Evolutionary conservation across 2,888 invertebrate species (phyloP), one percentile per base, ranked within the genome.

Genomic region (Emmelina monodactyla): DNA sequence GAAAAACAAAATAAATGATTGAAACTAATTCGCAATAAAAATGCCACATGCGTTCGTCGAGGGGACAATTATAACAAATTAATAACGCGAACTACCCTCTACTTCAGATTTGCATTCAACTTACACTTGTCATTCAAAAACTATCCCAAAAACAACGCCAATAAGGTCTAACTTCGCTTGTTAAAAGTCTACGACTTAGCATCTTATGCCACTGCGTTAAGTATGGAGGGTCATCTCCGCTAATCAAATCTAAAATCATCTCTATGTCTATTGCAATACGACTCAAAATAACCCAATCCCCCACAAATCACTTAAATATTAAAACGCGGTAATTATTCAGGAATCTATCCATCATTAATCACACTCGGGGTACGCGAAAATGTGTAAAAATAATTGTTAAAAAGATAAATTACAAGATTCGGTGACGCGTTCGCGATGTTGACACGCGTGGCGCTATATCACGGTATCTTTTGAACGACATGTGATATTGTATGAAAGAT

Each of bases 321-420:
- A 79, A 79, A 79, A 79, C 78, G 70, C 72, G 72, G 78, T 79
- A 79, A 79, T 79, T 79, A 79, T 79, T 79, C 78, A 78, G 76
- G 78, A 78, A 76, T 79, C 76, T 73, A 79, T 79, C 78, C 75
- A 78, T 79, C 79, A 79, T 79, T 79, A 79, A 79, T 79, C 79
- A 78, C 67, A 61, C 58, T 58, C 48, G 68, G 63, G 69, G 71
- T 67, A 54, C 54, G 67, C 66, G 69, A 64, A 67, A 68, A 62
- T 70, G 55, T 72, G 73, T 76, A 78, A 79, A 78, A 75, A 78
- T 76, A 52, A 78, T 78, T 78, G 75, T 76, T 71, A 66, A 65
- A 66, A 69, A 78, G 79, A 79, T 78, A 78, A 78, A 79, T 79
- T 71, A 53, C 56, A 71, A 72, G 71, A 78, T 64, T 62, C 52